phyloP scores from a whole-genome alignment of 2,113 vertebrate genomes.

The Bufo bufo region DNA sequence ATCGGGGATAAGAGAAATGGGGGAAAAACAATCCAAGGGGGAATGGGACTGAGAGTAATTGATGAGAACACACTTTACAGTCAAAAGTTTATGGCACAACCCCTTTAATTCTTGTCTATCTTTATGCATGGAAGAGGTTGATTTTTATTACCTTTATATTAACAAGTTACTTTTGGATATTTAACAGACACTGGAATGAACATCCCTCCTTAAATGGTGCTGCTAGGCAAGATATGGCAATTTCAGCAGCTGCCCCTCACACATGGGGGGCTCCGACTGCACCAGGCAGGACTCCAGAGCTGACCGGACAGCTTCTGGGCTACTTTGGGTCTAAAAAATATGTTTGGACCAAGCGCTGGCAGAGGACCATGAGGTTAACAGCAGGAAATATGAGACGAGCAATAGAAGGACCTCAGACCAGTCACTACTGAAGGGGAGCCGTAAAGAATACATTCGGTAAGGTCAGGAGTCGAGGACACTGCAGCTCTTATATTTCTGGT shows the following conservation, averaged over 20 bases:
- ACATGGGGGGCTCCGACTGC: neutral
- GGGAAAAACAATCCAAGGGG: too few species aligned
- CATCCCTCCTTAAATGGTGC: neutral
- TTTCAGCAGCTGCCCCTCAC: neutral
- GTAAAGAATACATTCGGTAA: too few species aligned
- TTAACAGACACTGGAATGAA: conserved; percentile 17
- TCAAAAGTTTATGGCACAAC: too few species aligned
- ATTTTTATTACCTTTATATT: neutral
- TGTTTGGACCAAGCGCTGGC: neutral
- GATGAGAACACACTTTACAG: too few species aligned
- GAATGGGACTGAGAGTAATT: too few species aligned
- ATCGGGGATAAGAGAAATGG: too few species aligned
- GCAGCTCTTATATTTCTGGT: too few species aligned
- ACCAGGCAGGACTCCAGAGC: neutral
- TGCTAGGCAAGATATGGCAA: neutral
- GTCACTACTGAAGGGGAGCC: too few species aligned
- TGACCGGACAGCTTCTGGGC: neutral
- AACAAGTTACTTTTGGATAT: neutral
- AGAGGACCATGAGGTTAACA: neutral
- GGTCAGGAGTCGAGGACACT: too few species aligned
- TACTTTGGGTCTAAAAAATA: neutral
- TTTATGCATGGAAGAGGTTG: neutral
- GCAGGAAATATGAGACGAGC: neutral
- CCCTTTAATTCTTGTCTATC: neutral
- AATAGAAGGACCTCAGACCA: too few species aligned